These are phyloP conservation scores for Myotis lucifugus DNA, from an alignment of 2,113 vertebrate species.

Conservation along the genomic window DNA sequence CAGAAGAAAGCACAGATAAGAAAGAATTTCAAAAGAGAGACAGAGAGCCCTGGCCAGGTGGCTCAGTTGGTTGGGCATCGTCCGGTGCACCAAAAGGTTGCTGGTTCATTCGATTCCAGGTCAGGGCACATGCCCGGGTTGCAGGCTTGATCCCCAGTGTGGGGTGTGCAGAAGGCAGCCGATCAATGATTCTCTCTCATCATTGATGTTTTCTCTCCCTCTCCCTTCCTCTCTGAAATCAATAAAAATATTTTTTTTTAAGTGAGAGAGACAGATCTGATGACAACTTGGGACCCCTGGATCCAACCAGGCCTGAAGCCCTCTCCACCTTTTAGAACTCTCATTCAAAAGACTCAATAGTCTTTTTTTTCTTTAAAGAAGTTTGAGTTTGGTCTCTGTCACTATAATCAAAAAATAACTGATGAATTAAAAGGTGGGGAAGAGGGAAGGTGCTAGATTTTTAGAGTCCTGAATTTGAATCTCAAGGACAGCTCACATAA, in stretches of 20 bases:
- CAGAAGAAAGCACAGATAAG: not conserved
- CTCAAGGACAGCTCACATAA: not conserved
- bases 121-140: no score
- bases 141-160: no score
- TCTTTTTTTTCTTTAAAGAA: not conserved
- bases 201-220: no score
- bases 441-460: not conserved
- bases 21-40: not conserved
- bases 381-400: not conserved
- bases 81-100: no score
- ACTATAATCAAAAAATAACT: not conserved
- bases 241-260: no score
- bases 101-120: no score
- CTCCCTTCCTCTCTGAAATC: no score
- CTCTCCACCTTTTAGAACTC: not conserved
- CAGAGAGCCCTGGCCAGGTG: no score
- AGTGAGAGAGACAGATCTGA: not conserved
- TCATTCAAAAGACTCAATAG: not conserved
- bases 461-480: not conserved
- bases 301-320: not conserved
- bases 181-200: no score
- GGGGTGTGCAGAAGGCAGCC: no score
- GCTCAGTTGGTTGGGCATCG: no score
- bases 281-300: not conserved
- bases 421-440: not conserved